phyloP scores from a whole-genome alignment of 2,113 vertebrate species.

The Stegostoma tigrinum region DNA sequence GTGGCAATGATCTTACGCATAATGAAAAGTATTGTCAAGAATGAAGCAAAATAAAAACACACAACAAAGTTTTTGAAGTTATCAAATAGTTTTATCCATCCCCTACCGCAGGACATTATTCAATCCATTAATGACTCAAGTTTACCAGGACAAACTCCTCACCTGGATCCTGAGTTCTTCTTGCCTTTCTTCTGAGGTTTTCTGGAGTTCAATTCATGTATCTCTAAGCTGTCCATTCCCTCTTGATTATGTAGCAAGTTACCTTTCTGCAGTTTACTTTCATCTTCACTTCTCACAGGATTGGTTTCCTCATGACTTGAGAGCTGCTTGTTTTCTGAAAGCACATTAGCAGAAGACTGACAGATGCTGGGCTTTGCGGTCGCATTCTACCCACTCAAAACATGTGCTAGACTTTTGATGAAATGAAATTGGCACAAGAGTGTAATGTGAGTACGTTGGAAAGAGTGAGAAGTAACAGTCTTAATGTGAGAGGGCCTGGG shows the following conservation, averaged over 20 bases:
- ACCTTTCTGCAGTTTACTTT: background rate
- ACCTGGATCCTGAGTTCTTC: slow-evolving; percentile 3
- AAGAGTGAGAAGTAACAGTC: background rate
- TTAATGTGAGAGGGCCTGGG: background rate
- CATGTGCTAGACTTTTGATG: background rate
- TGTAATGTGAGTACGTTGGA: background rate
- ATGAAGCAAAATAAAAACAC: background rate
- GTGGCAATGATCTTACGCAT: background rate
- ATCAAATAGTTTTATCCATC: background rate
- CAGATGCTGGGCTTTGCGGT: background rate
- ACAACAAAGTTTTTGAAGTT: background rate
- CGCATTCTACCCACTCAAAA: background rate
- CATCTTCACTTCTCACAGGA: background rate
- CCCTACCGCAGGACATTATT: background rate
- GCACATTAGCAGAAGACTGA: background rate
- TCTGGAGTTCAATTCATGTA: background rate
- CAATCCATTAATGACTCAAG: background rate
- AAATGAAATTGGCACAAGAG: background rate
- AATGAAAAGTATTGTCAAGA: background rate
- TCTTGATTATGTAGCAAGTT: background rate
- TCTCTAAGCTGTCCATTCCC: background rate
- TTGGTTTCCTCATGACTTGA: background rate
- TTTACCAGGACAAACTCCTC: background rate
- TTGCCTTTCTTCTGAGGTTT: background rate
- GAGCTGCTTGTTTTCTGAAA: background rate